A percentile compares a stretch with the other conserved stretches of the same genome.
These are phyloP conservation scores for Anoura caudifer DNA, from an alignment of 2,113 vertebrate genomes.

Conservation along the genomic window DNA sequence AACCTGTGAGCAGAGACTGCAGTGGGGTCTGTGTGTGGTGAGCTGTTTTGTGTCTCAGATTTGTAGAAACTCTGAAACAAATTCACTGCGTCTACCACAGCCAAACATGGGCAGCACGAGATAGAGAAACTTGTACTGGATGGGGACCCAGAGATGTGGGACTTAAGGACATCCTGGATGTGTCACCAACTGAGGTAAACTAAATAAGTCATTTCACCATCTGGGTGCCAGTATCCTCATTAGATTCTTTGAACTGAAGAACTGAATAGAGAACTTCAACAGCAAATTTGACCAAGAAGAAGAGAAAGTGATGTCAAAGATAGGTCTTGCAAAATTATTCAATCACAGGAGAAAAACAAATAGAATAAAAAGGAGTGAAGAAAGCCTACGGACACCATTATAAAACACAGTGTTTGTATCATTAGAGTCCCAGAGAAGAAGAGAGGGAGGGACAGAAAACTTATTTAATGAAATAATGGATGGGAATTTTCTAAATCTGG, in stretches of 20 bases:
- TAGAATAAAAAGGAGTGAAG: background rate
- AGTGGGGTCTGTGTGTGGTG: background rate
- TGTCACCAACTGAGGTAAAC: background rate
- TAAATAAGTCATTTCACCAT: background rate
- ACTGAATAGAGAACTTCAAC: background rate
- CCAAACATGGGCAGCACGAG: background rate
- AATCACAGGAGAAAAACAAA: background rate
- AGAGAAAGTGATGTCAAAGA: background rate
- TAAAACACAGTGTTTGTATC: background rate
- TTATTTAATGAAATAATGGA: background rate
- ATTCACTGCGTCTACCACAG: background rate
- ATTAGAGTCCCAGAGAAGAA: background rate
- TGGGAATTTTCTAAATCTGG: background rate
- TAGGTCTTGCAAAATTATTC: background rate
- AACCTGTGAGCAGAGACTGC: background rate
- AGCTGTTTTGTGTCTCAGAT: background rate
- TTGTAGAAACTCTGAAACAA: background rate
- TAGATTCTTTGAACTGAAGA: background rate
- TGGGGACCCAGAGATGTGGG: background rate
- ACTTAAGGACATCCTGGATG: background rate
- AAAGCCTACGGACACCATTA: background rate
- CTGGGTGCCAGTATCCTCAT: background rate
- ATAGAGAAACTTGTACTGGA: background rate
- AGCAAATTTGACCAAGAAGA: background rate
- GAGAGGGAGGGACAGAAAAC: background rate